Evolutionary conservation across 2,888 invertebrate species (phyloP), one percentile per base, ranked within the genome.

Genomic region (Gastracanthus pulcherrimus): DNA sequence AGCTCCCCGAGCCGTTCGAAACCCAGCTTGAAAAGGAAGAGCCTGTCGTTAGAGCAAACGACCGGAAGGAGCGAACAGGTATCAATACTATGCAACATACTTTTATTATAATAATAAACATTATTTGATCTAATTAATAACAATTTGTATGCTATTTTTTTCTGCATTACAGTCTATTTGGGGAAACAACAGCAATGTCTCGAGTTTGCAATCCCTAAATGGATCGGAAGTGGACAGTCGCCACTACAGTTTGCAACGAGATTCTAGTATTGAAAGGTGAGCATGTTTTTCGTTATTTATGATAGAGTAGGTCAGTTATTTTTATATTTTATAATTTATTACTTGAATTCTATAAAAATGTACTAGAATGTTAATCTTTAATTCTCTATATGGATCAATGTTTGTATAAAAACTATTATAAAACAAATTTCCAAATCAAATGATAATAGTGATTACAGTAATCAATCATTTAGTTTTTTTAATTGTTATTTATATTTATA

Each of bases 121-220:
- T n/a, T n/a, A n/a, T n/a, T n/a, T n/a, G n/a, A n/a, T n/a, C n/a
- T n/a, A n/a, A n/a, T n/a, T n/a, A 4, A 62, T 19, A 41, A 23
- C 19, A 19, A 36, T 9, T 69, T 1, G 29, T 55, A 23, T 69
- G 16, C 31, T 45, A 31, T 34, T 34, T 64, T 76, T 82, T 69
- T 41, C 76, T n/a, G 78, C 48, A 67, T 62, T 80, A 64, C 93
- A 95, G 92, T 93, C 93, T 80, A 97, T 97, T 87, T 97, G 97
- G 97, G 95, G 95, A 36, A 95, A 95, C 74, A 96, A 97, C 84
- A 96, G 96, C 81, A 97, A 97, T 89, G 94, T 96, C 81, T 96
- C 96, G 0, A 97, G 97, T 82, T 93, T 97, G 91, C 96, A 96
- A 87, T 97, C 97, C 0, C 92, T 96, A 82, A 95, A 96, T 86